These are phyloP conservation scores for Phylloscopus collybita DNA, from an alignment of 2,797 vertebrate genomes.

Conservation along the genomic window DNA sequence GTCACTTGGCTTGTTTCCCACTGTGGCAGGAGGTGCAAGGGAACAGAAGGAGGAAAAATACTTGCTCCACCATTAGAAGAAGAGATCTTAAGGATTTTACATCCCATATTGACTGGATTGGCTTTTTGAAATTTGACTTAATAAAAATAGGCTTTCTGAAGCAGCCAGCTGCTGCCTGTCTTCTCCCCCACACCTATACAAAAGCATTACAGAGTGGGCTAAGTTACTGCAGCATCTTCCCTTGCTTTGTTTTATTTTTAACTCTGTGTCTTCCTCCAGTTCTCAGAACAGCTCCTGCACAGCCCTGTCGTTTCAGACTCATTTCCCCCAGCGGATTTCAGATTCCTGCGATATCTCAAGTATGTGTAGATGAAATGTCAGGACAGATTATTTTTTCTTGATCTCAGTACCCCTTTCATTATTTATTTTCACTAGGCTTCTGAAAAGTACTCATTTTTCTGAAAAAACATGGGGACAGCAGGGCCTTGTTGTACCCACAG, in stretches of 20 bases:
- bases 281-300: neutral
- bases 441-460: neutral
- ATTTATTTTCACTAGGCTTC: neutral
- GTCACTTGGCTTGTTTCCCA: neutral
- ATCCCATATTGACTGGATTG: neutral
- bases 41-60: neutral
- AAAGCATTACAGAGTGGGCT: constrained; percentile 38
- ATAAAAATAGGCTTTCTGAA: neutral
- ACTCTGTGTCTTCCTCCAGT: constrained; percentile 3
- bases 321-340: neutral
- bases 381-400: neutral
- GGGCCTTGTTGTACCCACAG: neutral
- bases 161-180: constrained; percentile 26
- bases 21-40: neutral
- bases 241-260: constrained; percentile 56
- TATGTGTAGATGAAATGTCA: neutral
- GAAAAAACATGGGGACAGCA: neutral
- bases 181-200: constrained; percentile 20
- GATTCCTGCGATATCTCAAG: neutral
- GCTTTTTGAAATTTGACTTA: neutral
- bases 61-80: neutral
- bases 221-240: constrained; percentile 4
- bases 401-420: neutral
- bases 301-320: neutral
- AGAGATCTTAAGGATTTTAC: neutral